Conservation (phyloP, 2,797 vertebrate genomes). For the Salmo trutta region DNA sequence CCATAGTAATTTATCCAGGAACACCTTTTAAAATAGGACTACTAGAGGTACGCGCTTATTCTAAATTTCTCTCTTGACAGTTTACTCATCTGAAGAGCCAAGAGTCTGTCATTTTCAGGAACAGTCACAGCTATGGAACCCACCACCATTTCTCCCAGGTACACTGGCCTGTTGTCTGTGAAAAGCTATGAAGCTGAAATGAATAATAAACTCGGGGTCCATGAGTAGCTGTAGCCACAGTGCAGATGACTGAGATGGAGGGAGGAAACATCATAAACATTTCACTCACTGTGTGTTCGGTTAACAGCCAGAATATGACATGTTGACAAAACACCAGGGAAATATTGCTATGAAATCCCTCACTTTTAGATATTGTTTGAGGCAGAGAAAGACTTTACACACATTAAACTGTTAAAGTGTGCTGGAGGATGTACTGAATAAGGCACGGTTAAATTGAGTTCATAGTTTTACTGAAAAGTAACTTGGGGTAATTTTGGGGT, state of each 20-base stretch:
- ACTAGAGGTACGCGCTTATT: neutral
- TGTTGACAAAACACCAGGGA: neutral
- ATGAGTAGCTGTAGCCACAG: neutral
- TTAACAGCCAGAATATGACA: constrained; percentile 19
- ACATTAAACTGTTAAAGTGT: too few species aligned
- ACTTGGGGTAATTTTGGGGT: neutral
- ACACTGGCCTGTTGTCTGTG: neutral
- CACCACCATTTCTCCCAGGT: neutral
- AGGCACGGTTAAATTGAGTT: neutral
- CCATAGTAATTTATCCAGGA: neutral
- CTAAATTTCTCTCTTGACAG: neutral
- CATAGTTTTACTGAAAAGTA: neutral
- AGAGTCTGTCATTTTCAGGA: neutral
- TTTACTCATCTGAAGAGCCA: neutral
- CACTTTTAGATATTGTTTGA: neutral
- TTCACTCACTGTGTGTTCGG: constrained; percentile 26
- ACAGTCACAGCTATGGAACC: neutral
- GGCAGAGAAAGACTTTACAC: neutral
- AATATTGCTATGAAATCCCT: neutral
- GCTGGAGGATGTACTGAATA: neutral
- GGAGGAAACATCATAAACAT: constrained; percentile 32
- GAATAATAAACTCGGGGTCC: neutral
- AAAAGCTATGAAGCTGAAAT: neutral
- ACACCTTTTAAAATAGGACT: neutral
- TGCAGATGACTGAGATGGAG: constrained; percentile 25